These are phyloP conservation scores for Pygathrix nemaeus DNA, from an alignment of 2,113 vertebrate genomes.

Conservation along the genomic window DNA sequence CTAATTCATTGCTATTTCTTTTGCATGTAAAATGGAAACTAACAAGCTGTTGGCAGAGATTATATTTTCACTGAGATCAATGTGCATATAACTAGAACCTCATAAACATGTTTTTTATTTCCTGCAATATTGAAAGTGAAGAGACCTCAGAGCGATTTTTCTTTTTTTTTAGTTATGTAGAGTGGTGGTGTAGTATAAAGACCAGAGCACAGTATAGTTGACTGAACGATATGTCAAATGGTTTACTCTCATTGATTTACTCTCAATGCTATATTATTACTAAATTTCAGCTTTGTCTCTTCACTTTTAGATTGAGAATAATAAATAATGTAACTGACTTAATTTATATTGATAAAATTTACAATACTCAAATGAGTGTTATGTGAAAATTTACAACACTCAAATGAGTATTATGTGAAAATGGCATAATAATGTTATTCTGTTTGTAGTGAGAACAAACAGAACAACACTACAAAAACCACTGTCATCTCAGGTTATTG, in stretches of 20 bases:
- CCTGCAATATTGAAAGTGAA: background rate
- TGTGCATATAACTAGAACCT: background rate
- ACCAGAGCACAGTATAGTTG: background rate
- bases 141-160: background rate
- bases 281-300: background rate
- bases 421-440: background rate
- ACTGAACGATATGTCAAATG: background rate
- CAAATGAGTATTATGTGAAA: background rate
- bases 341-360: background rate
- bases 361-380: background rate
- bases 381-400: background rate
- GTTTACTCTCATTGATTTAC: background rate
- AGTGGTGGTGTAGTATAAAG: background rate
- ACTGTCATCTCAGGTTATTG: background rate
- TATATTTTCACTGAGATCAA: background rate
- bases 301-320: background rate
- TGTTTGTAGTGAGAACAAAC: background rate
- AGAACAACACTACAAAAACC: background rate
- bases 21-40: background rate
- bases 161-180: background rate
- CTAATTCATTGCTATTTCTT: background rate
- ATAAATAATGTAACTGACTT: background rate
- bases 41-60: background rate
- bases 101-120: background rate
- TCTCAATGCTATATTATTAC: background rate